Conservation (phyloP, 2,797 vertebrate genomes). For the Chiloscyllium punctatum region DNA sequence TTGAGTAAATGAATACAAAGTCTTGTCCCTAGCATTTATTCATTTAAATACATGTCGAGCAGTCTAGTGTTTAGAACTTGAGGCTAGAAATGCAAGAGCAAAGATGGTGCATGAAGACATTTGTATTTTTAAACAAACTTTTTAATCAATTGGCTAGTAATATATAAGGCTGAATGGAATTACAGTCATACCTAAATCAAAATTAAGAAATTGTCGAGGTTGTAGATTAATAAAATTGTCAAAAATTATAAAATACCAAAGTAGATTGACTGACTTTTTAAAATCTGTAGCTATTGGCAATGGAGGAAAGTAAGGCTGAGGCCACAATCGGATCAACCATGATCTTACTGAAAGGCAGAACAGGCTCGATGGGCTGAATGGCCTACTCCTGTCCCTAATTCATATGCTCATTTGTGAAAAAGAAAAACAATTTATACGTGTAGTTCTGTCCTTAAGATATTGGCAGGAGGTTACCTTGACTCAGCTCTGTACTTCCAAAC, state of each 20-base stretch:
- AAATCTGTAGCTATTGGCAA: no score
- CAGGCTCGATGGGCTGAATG: no score
- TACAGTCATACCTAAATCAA: neutral
- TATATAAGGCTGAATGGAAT: neutral
- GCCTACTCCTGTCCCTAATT: no score
- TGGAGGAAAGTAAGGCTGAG: no score
- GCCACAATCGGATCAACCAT: no score
- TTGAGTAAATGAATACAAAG: neutral
- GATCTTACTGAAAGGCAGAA: no score
- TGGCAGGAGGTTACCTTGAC: neutral
- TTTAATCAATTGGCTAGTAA: neutral
- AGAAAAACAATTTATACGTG: neutral
- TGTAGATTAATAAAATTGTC: no score
- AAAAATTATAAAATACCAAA: no score
- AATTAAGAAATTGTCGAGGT: no score
- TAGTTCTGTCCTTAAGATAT: neutral
- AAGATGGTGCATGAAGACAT: neutral
- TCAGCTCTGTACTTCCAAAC: neutral
- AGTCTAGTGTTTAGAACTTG: neutral
- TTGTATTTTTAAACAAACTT: neutral
- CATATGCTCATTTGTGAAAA: neutral
- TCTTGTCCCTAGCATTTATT: no score
- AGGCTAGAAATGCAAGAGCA: neutral
- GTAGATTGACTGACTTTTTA: no score
- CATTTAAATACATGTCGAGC: neutral